Evolutionary conservation across 2,113 vertebrate genomes (phyloP).

Genomic region (Chaenogobius annularis): DNA sequence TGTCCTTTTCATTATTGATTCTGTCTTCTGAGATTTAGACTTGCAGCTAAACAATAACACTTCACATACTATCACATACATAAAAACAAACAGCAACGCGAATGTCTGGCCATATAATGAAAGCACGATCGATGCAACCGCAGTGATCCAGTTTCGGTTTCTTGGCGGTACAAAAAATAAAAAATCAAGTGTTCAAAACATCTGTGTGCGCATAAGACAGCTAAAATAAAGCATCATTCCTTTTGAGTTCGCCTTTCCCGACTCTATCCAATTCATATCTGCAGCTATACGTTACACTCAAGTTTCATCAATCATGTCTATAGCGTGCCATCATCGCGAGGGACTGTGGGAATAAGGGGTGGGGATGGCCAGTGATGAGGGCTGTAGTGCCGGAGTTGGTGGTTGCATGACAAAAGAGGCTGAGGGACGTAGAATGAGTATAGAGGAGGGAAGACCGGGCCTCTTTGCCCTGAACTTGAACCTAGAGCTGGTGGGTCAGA

Average conservation of each 20-base stretch:
- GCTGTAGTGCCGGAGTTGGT: neutral
- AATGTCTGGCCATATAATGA: conserved; percentile 55
- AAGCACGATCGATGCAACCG: conserved; percentile 57
- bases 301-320: conserved; percentile 36
- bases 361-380: conserved; percentile 15
- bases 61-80: conserved; percentile 42
- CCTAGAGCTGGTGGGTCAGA: conserved; percentile 55
- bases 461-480: conserved; percentile 72
- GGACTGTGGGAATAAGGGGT: conserved; percentile 8
- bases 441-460: conserved; percentile 41
- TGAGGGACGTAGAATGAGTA: conserved; percentile 32
- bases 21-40: conserved; percentile 40
- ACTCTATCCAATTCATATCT: conserved; percentile 12
- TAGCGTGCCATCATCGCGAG: conserved; percentile 18
- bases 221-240: conserved; percentile 15
- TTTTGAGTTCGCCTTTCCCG: conserved; percentile 12
- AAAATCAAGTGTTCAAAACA: conserved; percentile 32
- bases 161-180: conserved; percentile 54
- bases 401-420: conserved; percentile 2
- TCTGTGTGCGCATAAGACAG: conserved; percentile 26
- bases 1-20: conserved; percentile 20
- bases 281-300: conserved; percentile 7
- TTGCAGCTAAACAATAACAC: conserved; percentile 58
- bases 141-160: conserved; percentile 59
- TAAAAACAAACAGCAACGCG: conserved; percentile 53